phyloP scores from a whole-genome alignment of 2,113 vertebrate species.

The Scophthalmus maximus region DNA sequence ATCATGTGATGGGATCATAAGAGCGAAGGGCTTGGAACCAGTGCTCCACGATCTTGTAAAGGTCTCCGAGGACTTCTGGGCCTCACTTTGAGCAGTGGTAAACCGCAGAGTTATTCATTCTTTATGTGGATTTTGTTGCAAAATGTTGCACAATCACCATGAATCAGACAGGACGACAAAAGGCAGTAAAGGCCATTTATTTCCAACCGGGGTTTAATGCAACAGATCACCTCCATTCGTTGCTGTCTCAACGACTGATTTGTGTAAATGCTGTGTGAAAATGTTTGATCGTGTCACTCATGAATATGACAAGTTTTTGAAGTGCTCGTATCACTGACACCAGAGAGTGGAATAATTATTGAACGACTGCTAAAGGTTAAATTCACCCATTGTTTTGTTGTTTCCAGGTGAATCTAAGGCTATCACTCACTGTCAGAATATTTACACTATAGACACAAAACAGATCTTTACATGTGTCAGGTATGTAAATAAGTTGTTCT shows the following conservation, averaged over 20 bases:
- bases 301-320: conserved; percentile 3
- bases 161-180: conserved; percentile 33
- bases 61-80: background rate
- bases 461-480: conserved; percentile 53
- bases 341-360: conserved; percentile 34
- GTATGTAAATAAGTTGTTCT: conserved; percentile 51
- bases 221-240: conserved; percentile 35
- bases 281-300: conserved; percentile 13
- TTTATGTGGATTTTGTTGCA: conserved; percentile 40
- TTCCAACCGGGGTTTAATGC: conserved; percentile 48
- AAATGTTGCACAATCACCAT: conserved; percentile 28
- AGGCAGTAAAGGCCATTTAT: conserved; percentile 28
- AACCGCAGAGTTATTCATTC: conserved; percentile 27
- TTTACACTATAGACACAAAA: conserved; percentile 69
- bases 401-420: conserved; percentile 47
- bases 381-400: conserved; percentile 57
- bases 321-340: conserved; percentile 24
- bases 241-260: conserved; percentile 27
- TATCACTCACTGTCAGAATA: conserved; percentile 55
- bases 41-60: background rate
- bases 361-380: conserved; percentile 45
- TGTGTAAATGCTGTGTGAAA: conserved; percentile 11
- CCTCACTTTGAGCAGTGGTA: background rate
- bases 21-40: background rate
- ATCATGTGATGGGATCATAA: background rate